Evolutionary conservation across 2,888 invertebrate species (phyloP).

Genomic region (Lottia scabra): DNA sequence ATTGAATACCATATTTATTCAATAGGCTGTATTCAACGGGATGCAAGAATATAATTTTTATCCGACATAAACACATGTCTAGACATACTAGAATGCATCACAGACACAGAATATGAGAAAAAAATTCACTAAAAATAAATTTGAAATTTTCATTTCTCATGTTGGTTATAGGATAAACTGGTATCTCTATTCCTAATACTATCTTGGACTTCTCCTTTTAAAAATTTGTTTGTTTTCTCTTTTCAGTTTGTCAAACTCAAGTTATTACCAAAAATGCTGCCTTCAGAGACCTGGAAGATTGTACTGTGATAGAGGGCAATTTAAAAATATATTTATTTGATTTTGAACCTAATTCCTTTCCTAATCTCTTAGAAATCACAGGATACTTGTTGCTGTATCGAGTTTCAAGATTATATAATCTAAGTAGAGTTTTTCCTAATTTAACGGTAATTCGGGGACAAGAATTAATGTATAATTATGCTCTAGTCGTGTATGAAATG

Average conservation of each 20-base stretch:
- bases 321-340: constrained; percentile 88
- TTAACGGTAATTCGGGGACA: constrained; percentile 91
- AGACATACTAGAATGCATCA: no score
- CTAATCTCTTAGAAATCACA: constrained; percentile 89
- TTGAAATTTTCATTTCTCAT: no score
- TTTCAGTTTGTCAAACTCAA: constrained; percentile 38
- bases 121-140: no score
- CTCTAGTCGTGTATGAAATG: constrained; percentile 89
- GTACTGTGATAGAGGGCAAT: constrained; percentile 92
- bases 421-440: constrained; percentile 93
- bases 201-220: no score
- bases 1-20: no score
- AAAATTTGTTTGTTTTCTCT: not conserved
- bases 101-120: no score
- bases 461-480: constrained; percentile 84
- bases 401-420: constrained; percentile 81
- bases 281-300: constrained; percentile 74
- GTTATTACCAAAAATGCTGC: constrained; percentile 46
- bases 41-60: no score
- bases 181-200: no score
- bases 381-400: constrained; percentile 88
- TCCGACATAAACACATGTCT: no score
- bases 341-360: constrained; percentile 80
- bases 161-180: no score
- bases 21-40: no score